A percentile compares a stretch with the other conserved stretches of the same genome.
Conservation (phyloP, 2,797 vertebrate genomes). For the Enteromius viviparus region DNA sequence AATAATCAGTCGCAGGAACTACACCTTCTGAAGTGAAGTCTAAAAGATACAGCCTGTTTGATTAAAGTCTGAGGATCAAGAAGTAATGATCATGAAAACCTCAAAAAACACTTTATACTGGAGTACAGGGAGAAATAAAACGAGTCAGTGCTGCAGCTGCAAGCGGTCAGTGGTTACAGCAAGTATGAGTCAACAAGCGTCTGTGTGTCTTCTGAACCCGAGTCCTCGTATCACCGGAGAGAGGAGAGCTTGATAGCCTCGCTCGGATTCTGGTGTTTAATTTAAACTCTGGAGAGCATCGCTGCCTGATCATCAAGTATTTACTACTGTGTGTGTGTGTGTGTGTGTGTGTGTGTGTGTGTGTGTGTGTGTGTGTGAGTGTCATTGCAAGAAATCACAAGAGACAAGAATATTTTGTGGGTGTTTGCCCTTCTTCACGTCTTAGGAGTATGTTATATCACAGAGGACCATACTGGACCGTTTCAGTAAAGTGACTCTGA, state of each 20-base stretch:
- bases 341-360: slow-evolving; percentile 1
- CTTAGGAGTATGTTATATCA: neutral
- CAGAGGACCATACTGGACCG: neutral
- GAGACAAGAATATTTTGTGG: neutral
- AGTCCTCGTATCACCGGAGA: neutral
- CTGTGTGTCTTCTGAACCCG: neutral
- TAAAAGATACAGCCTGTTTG: too few species aligned
- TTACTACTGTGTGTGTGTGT: slow-evolving; percentile 52
- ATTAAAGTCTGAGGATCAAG: neutral
- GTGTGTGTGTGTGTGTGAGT: neutral
- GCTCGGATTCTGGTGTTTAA: slow-evolving; percentile 35
- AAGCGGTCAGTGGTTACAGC: neutral
- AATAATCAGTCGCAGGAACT: too few species aligned
- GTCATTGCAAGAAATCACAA: slow-evolving; percentile 3
- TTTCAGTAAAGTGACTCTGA: neutral
- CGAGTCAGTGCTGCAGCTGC: neutral
- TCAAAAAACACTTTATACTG: too few species aligned
- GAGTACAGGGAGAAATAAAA: neutral
- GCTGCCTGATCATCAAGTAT: slow-evolving; percentile 57
- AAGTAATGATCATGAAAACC: neutral
- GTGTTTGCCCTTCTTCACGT: neutral
- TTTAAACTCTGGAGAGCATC: slow-evolving; percentile 38
- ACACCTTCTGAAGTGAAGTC: too few species aligned
- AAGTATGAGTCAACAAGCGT: neutral
- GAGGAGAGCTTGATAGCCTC: neutral